Conservation (phyloP, 1,140 invertebrate genomes). For the Nephotettix cincticeps region DNA sequence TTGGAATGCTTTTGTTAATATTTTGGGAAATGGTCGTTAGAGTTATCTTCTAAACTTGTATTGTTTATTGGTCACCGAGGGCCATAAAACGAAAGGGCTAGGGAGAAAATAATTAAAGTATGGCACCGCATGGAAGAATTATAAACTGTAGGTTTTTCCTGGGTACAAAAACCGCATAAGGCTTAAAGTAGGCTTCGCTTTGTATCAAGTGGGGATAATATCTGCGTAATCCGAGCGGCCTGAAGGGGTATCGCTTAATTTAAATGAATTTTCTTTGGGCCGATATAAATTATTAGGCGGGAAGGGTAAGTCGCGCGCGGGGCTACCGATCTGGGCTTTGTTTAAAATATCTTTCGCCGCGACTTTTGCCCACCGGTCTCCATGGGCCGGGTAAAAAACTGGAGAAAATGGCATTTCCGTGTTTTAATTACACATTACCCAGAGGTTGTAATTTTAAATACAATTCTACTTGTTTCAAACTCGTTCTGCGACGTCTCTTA, state of each 20-base stretch:
- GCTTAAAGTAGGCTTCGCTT: conserved; percentile 6
- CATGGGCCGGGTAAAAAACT: background rate
- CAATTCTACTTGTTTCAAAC: too few species aligned
- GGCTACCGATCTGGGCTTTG: background rate
- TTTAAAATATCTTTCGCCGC: background rate
- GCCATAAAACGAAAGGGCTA: background rate
- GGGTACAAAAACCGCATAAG: background rate
- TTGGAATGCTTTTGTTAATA: too few species aligned
- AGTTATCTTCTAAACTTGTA: too few species aligned
- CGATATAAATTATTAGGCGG: conserved; percentile 25
- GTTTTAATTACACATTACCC: too few species aligned
- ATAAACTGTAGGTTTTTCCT: conserved; percentile 3
- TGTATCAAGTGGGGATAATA: background rate
- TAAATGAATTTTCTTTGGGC: conserved; percentile 29
- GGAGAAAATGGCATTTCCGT: background rate
- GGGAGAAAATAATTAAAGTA: conserved; percentile 8
- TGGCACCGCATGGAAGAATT: background rate
- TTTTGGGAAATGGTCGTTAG: too few species aligned
- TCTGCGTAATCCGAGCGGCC: conserved; percentile 3
- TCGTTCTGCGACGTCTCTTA: too few species aligned
- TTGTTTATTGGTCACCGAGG: too few species aligned
- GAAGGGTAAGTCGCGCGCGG: background rate
- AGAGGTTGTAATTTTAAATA: too few species aligned
- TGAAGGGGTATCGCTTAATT: conserved; percentile 28
- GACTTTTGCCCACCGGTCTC: background rate